Base-by-base conservation (phyloP, 2,888 invertebrate species). In the Stomorhina lunata region DNA sequence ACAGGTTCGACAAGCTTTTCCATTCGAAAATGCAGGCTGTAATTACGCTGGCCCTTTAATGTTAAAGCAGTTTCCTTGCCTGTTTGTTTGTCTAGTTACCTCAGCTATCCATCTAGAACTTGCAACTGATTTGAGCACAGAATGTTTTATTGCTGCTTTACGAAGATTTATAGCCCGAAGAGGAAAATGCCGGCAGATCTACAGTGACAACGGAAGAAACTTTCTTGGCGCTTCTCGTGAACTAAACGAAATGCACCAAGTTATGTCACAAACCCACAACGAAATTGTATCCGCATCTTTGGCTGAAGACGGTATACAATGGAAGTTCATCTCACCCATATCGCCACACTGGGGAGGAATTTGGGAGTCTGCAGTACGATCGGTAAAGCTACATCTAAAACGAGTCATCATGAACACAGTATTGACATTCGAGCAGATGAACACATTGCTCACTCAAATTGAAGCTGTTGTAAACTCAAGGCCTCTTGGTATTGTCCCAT, bases 381-480 rank as follows among this genome's bases (percentile, higher is more conserved):
- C 80, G 1, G 45, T 80, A 0, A 75, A 80, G 20, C 57, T 25
- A 0, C 82, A 83, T 45, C 27, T 85, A n/a, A 48, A 59, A 4
- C 77, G 75, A 0, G 65, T 83, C 9, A 12, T 81, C n/a, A n/a
- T n/a, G n/a, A n/a, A n/a, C n/a, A n/a, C n/a, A n/a, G n/a, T n/a
- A n/a, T n/a, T 59, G 0, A 72, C 71, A 1, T 48, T 29, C 4
- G 69, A 65, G 15, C 80, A 84, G 12, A 48, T 84, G 61, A 34
- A 78, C 10, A 84, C 83, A 1, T 57, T 85, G 3, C 59, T 84
- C 1, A 61, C 76, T 2, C 85, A 84, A 66, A 66, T 85, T 1
- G 81, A 85, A 78, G 63, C 85, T 1, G 76, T 83, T 12, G 29
- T 84, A 0, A 82, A 84, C 25, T 84, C 82, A 12, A 65, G 61